phyloP scores from a whole-genome alignment of 2,888 invertebrate species.

The Venusia cambrica region DNA sequence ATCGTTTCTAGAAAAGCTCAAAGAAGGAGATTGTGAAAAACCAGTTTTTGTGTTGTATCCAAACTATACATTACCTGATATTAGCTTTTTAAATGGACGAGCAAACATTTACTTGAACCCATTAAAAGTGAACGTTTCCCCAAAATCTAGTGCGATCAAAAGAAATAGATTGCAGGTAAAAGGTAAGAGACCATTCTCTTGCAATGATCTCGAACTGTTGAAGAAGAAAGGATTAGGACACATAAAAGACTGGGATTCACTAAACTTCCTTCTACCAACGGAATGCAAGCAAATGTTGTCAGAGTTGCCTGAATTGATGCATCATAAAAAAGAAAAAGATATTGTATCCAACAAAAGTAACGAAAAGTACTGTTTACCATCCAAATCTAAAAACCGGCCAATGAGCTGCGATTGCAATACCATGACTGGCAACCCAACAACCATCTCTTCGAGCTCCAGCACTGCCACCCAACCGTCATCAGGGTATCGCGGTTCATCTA shows the following conservation, averaged over 20 bases:
- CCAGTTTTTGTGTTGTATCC: slow-evolving; percentile 95
- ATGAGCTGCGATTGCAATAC: slow-evolving; percentile 82
- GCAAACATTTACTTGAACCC: slow-evolving; percentile 88
- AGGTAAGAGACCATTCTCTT: slow-evolving; percentile 86
- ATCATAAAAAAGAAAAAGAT: slow-evolving; percentile 82
- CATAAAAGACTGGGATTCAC: slow-evolving; percentile 95
- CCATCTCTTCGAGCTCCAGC: slow-evolving; percentile 84
- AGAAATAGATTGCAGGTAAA: slow-evolving; percentile 61
- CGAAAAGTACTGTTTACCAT: slow-evolving; percentile 69
- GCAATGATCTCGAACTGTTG: slow-evolving; percentile 90
- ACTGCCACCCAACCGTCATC: slow-evolving; percentile 91
- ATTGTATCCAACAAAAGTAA: slow-evolving; percentile 46
- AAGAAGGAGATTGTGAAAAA: slow-evolving; percentile 83
- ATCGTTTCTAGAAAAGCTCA: slow-evolving; percentile 86
- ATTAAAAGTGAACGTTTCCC: slow-evolving; percentile 78
- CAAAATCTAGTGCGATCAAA: slow-evolving; percentile 60
- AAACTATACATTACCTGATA: slow-evolving; percentile 93
- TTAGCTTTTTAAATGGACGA: slow-evolving; percentile 87
- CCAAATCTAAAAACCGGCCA: slow-evolving; percentile 81
- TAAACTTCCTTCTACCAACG: slow-evolving; percentile 91
- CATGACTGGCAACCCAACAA: slow-evolving; percentile 76
- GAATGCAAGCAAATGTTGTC: slow-evolving; percentile 90
- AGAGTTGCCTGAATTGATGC: slow-evolving; percentile 89
- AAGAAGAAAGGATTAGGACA: slow-evolving; percentile 91
- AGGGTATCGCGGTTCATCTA: slow-evolving; percentile 92